Base-by-base conservation (phyloP, 2,888 invertebrate genomes). In the Sesia apiformis region DNA sequence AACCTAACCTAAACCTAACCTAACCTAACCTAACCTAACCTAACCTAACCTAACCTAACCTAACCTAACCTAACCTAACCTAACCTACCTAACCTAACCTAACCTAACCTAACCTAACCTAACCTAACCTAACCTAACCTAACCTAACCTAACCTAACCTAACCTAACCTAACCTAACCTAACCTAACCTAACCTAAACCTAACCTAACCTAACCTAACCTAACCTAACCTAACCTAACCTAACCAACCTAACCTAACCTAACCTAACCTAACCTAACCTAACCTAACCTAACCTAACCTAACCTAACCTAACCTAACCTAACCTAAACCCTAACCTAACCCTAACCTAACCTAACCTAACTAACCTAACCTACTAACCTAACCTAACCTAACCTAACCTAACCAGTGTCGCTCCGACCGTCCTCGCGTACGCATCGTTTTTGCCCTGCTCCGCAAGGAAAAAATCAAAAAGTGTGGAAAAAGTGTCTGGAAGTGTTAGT, bases 91-190 rank as follows among this genome's bases (percentile, higher is more conserved):
- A 61, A 59, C 59, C 59, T 59, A 58, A 59, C 59, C 59, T 63
- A 63, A 63, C 58, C 61, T 57, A 59, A 61, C 57, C 57, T 57
- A 57, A 55, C 63, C 63, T 63, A 63, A 63, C 63, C 63, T 63
- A 63, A 63, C 63, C 63, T 63, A 63, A 63, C 63, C 63, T 63
- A 63, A 63, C 63, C 63, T 63, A 63, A 63, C 63, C 59, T 60
- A 57, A 61, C 58, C 59, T 58, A 58, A 61, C 59, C 59, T 58
- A 60, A 61, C 60, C 61, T 58, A 60, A 59, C 58, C 61, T 59
- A 59, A 59, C 59, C 58, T 58, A 60, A 58, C 59, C 60, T 58
- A 61, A 59, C 61, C 60, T 57, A 58, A 58, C 58, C 56, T 56
- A 56, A 63, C 61, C 61, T 61, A 63, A 63, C 60, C 60, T 60